Conservation (phyloP, 2,113 vertebrate genomes). For the Thunnus maccoyii region DNA sequence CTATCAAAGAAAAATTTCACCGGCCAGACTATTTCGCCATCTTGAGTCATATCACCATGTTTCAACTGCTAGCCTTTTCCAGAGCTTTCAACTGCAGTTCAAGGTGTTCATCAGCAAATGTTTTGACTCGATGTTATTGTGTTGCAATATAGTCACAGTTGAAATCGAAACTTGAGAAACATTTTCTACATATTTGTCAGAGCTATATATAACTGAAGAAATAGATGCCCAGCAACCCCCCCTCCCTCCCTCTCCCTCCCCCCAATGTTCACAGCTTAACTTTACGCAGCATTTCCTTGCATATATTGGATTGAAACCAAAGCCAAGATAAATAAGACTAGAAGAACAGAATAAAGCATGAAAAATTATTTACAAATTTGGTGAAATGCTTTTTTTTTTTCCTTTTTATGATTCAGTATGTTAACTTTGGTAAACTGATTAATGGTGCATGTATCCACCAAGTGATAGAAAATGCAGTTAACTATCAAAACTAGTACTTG, state of each 20-base stretch:
- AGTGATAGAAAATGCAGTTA: not conserved
- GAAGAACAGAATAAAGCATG: not conserved
- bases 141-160: constrained; percentile 6
- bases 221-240: not conserved
- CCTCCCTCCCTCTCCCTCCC: no score
- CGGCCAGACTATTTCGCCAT: not conserved
- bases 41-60: not conserved
- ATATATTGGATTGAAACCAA: not conserved
- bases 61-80: not conserved
- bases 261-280: not conserved
- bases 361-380: not conserved
- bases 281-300: not conserved
- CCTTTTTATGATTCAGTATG: no score
- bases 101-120: not conserved
- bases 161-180: not conserved
- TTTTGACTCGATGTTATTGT: not conserved
- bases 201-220: not conserved
- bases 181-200: constrained; percentile 3
- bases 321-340: not conserved
- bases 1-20: not conserved
- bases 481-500: not conserved
- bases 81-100: not conserved
- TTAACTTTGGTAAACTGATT: no score
- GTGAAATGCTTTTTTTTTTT: no score
- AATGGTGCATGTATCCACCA: not conserved